Base-by-base conservation (phyloP, 2,888 invertebrate species). In the Molorchus minor region DNA sequence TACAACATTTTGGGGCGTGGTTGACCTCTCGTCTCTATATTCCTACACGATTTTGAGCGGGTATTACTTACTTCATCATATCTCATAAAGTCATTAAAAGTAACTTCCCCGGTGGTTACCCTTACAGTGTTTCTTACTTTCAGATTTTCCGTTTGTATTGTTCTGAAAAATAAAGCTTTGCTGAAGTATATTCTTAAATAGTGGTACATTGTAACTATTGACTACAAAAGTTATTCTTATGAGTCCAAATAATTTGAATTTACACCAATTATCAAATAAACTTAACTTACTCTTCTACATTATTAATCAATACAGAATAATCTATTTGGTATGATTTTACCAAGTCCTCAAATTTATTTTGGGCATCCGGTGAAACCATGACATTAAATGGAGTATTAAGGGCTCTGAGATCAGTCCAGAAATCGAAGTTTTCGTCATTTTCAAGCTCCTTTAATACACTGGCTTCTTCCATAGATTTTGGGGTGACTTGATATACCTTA, bases 31-130 rank as follows among this genome's bases (percentile, higher is more conserved):
- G n/a, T n/a, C n/a, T n/a, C n/a, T n/a, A n/a, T n/a, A n/a, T n/a
- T n/a, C n/a, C n/a, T n/a, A n/a, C n/a, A n/a, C n/a, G n/a, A n/a
- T n/a, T n/a, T n/a, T n/a, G n/a, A n/a, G n/a, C 8, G 25, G 8
- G 4, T 25, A 25, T 5, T 25, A 21, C 15, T 47, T 57, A 57
- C 57, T 16, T 58, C 53, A 46, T 21, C 10, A 35, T 44, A 25
- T 10, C 33, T 13, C 54, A 58, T 54, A 46, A 13, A 58, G 8
- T 43, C 5, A 2, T 36, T 58, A 25, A 58, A 58, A 12, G 4
- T 46, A 2, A 54, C 54, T 4, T 7, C 40, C 5, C 46, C 58
- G 3, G 8, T 46, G 1, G 19, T 10, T 5, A 21, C 12, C 13
- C 12, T 43, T 5, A 5, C 2, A 7, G 43, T 5, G 2, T 4